These are phyloP conservation scores for Orientallactaga bullata DNA, from an alignment of 2,113 vertebrate genomes.

Conservation along the genomic window DNA sequence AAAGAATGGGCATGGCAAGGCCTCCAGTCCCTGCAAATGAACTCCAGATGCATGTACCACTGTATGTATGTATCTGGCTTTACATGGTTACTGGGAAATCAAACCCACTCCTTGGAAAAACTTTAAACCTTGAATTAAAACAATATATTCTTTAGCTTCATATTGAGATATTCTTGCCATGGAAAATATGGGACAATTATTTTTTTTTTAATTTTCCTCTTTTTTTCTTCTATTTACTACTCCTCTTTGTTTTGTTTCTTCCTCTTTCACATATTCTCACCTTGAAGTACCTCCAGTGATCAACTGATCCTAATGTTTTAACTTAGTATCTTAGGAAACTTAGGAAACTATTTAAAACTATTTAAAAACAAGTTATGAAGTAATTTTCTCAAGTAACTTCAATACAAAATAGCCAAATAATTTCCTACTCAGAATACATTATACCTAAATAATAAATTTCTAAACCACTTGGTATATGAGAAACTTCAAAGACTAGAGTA, in stretches of 20 bases:
- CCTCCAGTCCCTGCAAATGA: no score
- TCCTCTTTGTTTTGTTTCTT: not conserved
- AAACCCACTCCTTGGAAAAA: not conserved
- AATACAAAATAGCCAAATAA: not conserved
- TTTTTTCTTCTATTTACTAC: not conserved
- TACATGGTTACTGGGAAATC: no score
- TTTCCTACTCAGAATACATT: not conserved
- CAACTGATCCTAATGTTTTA: not conserved
- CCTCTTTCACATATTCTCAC: not conserved
- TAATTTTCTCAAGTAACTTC: not conserved
- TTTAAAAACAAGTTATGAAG: not conserved
- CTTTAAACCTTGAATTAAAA: not conserved
- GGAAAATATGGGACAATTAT: not conserved
- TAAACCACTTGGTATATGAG: not conserved
- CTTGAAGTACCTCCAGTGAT: not conserved
- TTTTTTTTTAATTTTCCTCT: not conserved
- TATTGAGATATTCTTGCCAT: not conserved
- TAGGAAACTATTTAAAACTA: no score
- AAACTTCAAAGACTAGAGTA: not conserved
- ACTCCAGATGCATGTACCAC: no score
- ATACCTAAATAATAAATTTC: conserved; percentile 5
- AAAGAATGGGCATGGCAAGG: no score
- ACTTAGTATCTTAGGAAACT: not conserved
- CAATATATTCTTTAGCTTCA: not conserved
- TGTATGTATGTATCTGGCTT: no score